phyloP scores from a whole-genome alignment of 2,888 invertebrate genomes.

The Megastigmus dorsalis region DNA sequence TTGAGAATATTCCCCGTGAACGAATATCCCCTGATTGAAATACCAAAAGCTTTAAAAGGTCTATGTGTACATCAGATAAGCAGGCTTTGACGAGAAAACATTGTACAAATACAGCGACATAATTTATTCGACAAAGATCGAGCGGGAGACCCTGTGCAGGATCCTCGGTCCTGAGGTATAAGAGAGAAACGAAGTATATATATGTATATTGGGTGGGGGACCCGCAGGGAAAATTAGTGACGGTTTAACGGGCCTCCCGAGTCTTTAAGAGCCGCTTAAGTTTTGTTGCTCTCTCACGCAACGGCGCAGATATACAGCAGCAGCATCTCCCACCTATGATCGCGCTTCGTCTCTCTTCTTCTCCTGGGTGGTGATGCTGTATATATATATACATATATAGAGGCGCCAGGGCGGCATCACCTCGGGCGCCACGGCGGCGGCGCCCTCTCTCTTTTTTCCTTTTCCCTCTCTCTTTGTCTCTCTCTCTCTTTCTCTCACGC shows the following conservation, averaged over 20 bases:
- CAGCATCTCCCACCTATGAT: slow-evolving; percentile 2
- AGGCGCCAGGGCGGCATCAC: slow-evolving; percentile 68
- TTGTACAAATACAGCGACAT: not conserved
- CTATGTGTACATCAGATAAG: too few relatives aligned
- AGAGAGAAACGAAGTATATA: not conserved
- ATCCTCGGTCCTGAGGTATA: not conserved
- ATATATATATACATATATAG: too few relatives aligned
- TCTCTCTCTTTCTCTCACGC: slow-evolving; percentile 46
- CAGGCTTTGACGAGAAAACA: not conserved
- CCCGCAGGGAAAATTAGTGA: slow-evolving; percentile 67
- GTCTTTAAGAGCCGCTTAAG: slow-evolving; percentile 65
- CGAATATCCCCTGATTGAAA: too few relatives aligned
- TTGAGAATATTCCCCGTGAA: too few relatives aligned
- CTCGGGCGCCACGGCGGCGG: slow-evolving; percentile 65
- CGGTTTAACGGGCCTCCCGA: slow-evolving; percentile 59
- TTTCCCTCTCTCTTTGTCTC: slow-evolving; percentile 44
- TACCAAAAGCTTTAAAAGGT: too few relatives aligned
- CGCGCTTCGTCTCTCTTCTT: not conserved
- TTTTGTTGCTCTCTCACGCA: slow-evolving; percentile 60
- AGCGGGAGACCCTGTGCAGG: too few relatives aligned
- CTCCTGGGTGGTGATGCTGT: slow-evolving; percentile 58
- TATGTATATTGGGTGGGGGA: too few relatives aligned
- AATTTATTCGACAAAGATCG: not conserved
- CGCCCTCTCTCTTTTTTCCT: slow-evolving; percentile 53
- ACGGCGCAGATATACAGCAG: too few relatives aligned